Evolutionary conservation across 2,888 invertebrate species (phyloP).

Genomic region (Herminia tarsipennalis): DNA sequence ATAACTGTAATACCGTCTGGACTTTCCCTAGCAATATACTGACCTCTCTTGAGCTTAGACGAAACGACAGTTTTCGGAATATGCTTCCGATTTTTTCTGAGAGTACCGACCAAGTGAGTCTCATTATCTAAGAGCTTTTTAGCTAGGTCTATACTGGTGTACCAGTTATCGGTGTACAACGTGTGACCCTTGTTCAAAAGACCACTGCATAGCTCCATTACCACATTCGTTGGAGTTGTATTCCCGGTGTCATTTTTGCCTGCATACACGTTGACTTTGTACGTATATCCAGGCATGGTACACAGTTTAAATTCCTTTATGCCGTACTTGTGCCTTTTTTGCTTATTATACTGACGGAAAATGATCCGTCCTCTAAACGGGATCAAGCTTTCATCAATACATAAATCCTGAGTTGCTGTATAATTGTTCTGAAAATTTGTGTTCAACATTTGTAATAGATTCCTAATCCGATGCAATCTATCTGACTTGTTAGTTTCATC

Average conservation of each 20-base stretch:
- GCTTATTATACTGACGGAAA: constrained; percentile 17
- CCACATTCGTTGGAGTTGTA: background rate
- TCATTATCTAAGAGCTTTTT: background rate
- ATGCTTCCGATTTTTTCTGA: background rate
- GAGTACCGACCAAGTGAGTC: background rate
- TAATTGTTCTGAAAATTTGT: too few species aligned
- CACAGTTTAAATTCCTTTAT: constrained; percentile 21
- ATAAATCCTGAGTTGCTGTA: too few species aligned
- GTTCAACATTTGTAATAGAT: too few species aligned
- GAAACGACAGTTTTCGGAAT: background rate
- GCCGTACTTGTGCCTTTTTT: constrained; percentile 13
- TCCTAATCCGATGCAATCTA: too few species aligned
- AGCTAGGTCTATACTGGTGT: background rate
- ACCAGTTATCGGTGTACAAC: background rate
- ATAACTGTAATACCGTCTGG: background rate
- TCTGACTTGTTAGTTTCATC: too few species aligned
- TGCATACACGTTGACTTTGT: constrained; percentile 13
- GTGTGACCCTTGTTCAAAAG: background rate
- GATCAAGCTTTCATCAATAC: too few species aligned
- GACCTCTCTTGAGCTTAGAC: background rate
- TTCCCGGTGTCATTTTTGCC: constrained; percentile 12
- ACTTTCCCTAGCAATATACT: background rate
- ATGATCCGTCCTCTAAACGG: constrained; percentile 17
- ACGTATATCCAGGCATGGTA: constrained; percentile 20
- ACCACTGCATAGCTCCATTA: background rate